Conservation (phyloP, 2,113 vertebrate genomes). For the Phrynosoma platyrhinos region DNA sequence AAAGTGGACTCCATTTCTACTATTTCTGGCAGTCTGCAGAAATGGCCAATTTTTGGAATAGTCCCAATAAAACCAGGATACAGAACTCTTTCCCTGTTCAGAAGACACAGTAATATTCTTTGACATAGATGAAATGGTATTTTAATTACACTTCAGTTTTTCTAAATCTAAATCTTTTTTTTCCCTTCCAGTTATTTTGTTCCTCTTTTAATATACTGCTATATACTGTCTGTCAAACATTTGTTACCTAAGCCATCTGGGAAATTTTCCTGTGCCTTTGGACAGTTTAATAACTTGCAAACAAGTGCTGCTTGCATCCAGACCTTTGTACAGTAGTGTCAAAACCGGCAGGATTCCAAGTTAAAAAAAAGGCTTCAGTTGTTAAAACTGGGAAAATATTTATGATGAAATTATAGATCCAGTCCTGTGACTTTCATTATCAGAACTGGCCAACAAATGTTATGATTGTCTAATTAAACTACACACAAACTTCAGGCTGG, state of each 20-base stretch:
- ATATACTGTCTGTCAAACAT: neutral
- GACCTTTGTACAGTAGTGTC: neutral
- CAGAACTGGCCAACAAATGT: too few species aligned
- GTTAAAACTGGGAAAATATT: too few species aligned
- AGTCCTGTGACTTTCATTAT: too few species aligned
- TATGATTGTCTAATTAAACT: too few species aligned
- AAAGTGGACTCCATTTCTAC: too few species aligned
- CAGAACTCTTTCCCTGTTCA: neutral
- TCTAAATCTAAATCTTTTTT: neutral
- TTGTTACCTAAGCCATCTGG: neutral
- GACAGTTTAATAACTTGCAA: neutral
- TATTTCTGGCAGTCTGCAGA: too few species aligned
- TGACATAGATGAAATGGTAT: neutral
- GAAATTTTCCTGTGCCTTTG: neutral
- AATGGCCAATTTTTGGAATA: neutral
- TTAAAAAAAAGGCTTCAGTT: too few species aligned
- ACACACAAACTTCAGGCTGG: too few species aligned
- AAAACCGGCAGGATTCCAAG: too few species aligned
- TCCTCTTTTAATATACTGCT: neutral
- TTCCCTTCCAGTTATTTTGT: neutral
- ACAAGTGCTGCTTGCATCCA: neutral
- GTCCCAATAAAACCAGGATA: neutral
- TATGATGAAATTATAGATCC: too few species aligned
- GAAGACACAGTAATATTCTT: too few species aligned
- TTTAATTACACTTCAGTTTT: neutral